Evolutionary conservation across 2,797 vertebrate species (phyloP).

Genomic region (Danionella dracula): DNA sequence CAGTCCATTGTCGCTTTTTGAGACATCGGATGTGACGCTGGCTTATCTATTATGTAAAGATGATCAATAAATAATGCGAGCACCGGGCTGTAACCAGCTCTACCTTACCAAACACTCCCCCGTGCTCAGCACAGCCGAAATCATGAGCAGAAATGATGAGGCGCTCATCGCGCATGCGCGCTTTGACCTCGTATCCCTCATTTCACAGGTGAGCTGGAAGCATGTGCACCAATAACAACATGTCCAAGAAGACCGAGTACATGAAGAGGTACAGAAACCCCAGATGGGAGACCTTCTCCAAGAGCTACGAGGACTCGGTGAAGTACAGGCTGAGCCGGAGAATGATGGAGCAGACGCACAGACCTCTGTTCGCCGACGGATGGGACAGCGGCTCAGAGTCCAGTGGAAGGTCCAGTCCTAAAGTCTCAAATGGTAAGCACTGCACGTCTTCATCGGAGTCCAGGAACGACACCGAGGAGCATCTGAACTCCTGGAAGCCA

Average conservation of each 20-base stretch:
- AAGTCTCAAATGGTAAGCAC: conserved; percentile 49
- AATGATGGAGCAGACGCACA: conserved; percentile 86
- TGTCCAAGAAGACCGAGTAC: conserved; percentile 79
- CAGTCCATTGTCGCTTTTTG: background rate
- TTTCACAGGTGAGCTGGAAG: background rate
- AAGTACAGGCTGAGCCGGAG: conserved; percentile 83
- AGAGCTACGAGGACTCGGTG: conserved; percentile 84
- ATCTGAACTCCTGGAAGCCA: background rate
- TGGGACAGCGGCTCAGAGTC: conserved; percentile 74
- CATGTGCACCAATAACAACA: conserved; percentile 40
- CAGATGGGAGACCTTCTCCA: conserved; percentile 83
- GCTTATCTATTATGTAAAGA: conserved; percentile 44
- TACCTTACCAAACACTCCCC: background rate
- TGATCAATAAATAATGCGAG: conserved; percentile 45
- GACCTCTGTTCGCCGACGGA: conserved; percentile 83
- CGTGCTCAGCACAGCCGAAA: background rate
- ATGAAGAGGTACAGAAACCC: conserved; percentile 91
- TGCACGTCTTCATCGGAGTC: conserved; percentile 15
- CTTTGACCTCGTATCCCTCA: background rate
- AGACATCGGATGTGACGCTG: conserved; percentile 10
- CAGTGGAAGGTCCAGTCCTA: conserved; percentile 67
- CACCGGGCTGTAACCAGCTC: background rate
- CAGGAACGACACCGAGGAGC: conserved; percentile 27
- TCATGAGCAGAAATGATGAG: background rate
- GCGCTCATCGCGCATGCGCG: background rate